Base-by-base conservation (phyloP, 2,888 invertebrate genomes). In the Diachrysia chrysitis region DNA sequence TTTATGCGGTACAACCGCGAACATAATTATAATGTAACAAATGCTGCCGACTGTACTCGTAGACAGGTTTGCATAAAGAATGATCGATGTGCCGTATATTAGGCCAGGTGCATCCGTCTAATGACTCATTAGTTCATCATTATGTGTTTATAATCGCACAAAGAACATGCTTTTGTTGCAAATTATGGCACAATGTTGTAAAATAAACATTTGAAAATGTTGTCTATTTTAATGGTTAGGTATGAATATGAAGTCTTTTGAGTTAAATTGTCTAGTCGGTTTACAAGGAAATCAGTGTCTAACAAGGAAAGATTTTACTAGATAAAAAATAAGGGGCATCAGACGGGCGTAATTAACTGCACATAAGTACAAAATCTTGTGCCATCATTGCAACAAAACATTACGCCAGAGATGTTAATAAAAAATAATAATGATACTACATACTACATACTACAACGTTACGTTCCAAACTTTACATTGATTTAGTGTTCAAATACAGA, bases 91-190 rank as follows among this genome's bases (percentile, higher is more conserved):
- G 65, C 19, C 60, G 68, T 71, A 58, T 72, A 79, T 65, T 81
- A 78, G 71, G 70, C 66, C 86, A 87, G 88, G 85, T 87, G 88
- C 79, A 81, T 81, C 75, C 76, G 63, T 79, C 71, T 71, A 82
- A 77, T 87, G 82, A 86, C 35, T 87, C 87, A 85, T 85, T 81
- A 81, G 62, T 66, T 67, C 77, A 76, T 82, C 81, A 81, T 76
- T 71, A 79, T 81, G 66, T 21, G 55, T 48, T 76, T 66, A 65
- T 72, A 72, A 80, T 75, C 66, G 62, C 65, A 59, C 72, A 67
- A 63, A 79, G 70, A 68, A 72, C 75, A 70, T 66, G 58, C 21
- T 23, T 54, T 53, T 58, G 35, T 35, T 62, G 25, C 32, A 54
- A 29, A 51, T 60, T 60, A 32, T 32, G 29, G 2, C n/a, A 17